Base-by-base conservation (phyloP, 2,888 invertebrate species). In the Beris chalybata region DNA sequence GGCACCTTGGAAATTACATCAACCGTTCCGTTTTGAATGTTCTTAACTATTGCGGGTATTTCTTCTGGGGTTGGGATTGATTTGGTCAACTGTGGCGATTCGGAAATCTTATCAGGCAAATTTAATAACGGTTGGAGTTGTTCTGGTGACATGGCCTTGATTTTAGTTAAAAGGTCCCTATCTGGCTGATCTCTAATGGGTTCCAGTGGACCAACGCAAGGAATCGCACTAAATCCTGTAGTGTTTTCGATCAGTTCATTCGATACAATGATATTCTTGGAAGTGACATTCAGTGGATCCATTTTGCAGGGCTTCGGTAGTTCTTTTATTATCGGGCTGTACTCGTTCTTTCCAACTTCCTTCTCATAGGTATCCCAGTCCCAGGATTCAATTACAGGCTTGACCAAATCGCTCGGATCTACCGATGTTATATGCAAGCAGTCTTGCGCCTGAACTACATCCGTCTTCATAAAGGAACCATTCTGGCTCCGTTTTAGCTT, bases 331-430 rank as follows among this genome's bases (percentile, higher is more conserved):
- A 80, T 78, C n/a, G 85, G 82, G 29, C 83, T 73, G 45, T 81
- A 81, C 66, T 83, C 82, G 13, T 85, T 83, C 67, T 82, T 80
- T 67, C 78, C 81, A 2, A 83, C 80, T 73, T 87, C 85, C 73
- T 84, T 85, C 76, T 87, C 87, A 76, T 87, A 85, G 68, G 83
- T 82, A 71, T 85, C 85, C 86, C 86, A 87, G 73, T 89, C 86
- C 81, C 88, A 84, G 3, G 85, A 83, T 73, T 86, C 86, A 67
- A 87, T 83, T 31, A 87, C 78, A 6, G 87, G 86, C 73, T 87
- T 86, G 69, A 86, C 82, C 73, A 87, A 83, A 73, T 87, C 87
- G 68, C 85, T 84, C 84, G 86, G 87, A 69, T 85, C 84, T 5
- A 82, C 83, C 64, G 82, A 81, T 59, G 82, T 80, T 74, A 83